Evolutionary conservation across 1,140 invertebrate genomes (phyloP), one percentile per base, ranked within the genome.

Genomic region (Hormaphis cornu): DNA sequence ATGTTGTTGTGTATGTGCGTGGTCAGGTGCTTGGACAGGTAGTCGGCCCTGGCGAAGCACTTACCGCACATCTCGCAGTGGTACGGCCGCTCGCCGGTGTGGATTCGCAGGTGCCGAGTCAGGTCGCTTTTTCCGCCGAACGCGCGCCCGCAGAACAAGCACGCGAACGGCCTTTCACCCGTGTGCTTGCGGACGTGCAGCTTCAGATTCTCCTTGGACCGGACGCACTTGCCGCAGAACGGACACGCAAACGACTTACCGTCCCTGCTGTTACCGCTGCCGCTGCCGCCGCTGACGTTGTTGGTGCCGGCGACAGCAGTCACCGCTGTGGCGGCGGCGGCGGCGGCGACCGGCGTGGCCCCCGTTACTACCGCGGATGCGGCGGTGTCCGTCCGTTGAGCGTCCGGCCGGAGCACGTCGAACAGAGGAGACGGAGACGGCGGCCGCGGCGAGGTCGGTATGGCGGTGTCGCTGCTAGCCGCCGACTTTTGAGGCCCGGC

Each of bases 61-160:
- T 93, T 93, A 72, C 90, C 90, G 79, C 91, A 93, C 77, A 90
- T 89, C 78, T 93, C 89, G 79, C 90, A 93, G 75, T 90, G 91
- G 78, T 88, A 95, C 50, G 88, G 92, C 74, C 89, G 83, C 77
- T 91, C 88, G 26, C 90, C 90, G 0, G 90, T 93, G 77, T 93
- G 90, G 58, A 92, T 92, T 59, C 90, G 83, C 35, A 92, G 79
- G 76, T 93, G 90, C 9, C 90, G 86, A 1, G 90, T 92, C 61
- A 93, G 80, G 75, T 93, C 89, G 74, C 87, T 90, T 76, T 92
- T 91, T 7, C 89, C 89, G 3, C 89, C 90, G 74, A 93, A 93
- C 1, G 89, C 89, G 7, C 90, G 82, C 0, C 87, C 88, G 76
- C 91, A 93, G 75, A 92, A 91, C 35, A 91, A 80, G 75, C 91